Conservation (phyloP, 2,888 invertebrate genomes). For the Caradrina kadenii region DNA sequence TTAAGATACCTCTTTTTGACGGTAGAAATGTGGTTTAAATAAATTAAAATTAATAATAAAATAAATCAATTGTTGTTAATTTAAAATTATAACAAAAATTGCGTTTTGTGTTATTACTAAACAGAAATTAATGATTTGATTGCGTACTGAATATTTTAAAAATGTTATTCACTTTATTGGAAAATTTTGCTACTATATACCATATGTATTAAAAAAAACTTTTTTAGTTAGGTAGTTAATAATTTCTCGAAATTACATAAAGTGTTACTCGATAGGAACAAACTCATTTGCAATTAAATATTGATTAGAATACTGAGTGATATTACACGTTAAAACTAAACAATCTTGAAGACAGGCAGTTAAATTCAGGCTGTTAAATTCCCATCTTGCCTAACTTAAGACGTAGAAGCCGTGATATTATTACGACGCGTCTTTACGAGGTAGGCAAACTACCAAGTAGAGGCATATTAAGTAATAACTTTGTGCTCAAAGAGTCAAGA, state of each 20-base stretch:
- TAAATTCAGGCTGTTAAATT: slow-evolving; percentile 39
- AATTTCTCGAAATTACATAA: neutral
- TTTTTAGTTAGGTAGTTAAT: neutral
- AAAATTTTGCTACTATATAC: neutral
- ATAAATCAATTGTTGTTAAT: neutral
- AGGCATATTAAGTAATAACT: slow-evolving; percentile 62
- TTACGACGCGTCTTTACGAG: slow-evolving; percentile 44
- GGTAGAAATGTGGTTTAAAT: neutral
- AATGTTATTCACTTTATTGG: neutral
- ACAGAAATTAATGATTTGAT: neutral
- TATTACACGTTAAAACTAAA: slow-evolving; percentile 18
- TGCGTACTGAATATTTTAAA: neutral
- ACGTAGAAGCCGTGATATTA: slow-evolving; percentile 47
- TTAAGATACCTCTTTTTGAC: slow-evolving; percentile 1
- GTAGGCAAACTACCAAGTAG: slow-evolving; percentile 32
- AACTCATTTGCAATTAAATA: slow-evolving; percentile 6
- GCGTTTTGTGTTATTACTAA: neutral
- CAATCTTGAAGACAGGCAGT: neutral
- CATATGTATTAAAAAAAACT: too few relatives aligned
- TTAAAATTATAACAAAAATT: neutral
- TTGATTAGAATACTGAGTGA: slow-evolving; percentile 6
- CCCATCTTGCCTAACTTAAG: slow-evolving; percentile 33
- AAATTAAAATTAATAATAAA: too few relatives aligned
- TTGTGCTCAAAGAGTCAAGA: slow-evolving; percentile 47
- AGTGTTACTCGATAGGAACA: neutral